These are phyloP conservation scores for Rhabdomys dilectus DNA, from an alignment of 2,113 vertebrate species.

Conservation along the genomic window DNA sequence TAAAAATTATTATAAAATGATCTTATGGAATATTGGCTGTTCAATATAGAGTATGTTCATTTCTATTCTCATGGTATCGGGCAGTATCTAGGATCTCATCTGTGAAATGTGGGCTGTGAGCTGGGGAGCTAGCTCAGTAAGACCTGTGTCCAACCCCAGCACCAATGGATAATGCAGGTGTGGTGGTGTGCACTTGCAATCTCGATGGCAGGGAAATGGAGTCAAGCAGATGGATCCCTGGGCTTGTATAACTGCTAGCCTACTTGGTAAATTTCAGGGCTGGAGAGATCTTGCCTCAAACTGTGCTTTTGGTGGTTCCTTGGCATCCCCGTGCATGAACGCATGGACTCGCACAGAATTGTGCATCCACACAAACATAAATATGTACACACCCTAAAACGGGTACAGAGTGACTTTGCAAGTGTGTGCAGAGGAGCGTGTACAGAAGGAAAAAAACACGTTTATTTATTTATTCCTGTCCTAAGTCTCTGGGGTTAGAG, in stretches of 20 bases:
- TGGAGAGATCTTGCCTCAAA: background rate
- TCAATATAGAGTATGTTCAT: background rate
- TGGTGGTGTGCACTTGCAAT: background rate
- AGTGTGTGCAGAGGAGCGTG: background rate
- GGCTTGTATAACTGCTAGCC: background rate
- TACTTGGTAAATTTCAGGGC: background rate
- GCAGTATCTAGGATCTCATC: fast-evolving
- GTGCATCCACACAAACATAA: background rate
- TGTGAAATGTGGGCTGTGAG: background rate
- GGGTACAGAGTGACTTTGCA: background rate
- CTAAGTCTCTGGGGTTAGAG: background rate
- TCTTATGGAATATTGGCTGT: background rate
- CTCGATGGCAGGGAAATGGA: background rate
- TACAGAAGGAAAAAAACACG: fast-evolving
- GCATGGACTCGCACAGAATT: background rate
- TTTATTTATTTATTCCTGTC: background rate
- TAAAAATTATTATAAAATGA: background rate
- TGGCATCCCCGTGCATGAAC: background rate
- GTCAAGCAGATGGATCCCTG: background rate
- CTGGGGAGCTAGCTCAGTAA: background rate
- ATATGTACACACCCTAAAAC: background rate
- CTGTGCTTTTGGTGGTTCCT: background rate
- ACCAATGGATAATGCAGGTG: too few species aligned
- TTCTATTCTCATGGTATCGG: background rate
- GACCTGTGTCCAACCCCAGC: background rate